Conservation (phyloP, 2,888 invertebrate species). For the Macrophya annulata region DNA sequence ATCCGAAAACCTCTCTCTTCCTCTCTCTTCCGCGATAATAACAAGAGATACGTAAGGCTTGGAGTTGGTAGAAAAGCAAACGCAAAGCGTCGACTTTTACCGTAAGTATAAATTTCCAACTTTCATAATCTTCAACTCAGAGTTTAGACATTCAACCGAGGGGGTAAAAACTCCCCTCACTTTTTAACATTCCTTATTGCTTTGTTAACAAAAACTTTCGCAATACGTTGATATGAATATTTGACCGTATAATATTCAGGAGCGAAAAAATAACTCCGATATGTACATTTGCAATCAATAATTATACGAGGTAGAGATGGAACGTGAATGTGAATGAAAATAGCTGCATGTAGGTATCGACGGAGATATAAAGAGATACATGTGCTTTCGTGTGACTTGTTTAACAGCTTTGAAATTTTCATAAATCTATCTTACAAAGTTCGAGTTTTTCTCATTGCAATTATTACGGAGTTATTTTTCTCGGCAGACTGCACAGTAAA, state of each 20-base stretch:
- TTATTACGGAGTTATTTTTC: not conserved
- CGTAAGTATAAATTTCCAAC: not conserved
- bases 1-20: not conserved
- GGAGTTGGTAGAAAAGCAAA: not conserved
- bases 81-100: not conserved
- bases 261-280: not conserved
- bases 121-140: not conserved
- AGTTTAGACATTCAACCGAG: not conserved
- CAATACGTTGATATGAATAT: not conserved
- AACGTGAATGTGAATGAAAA: constrained; percentile 21
- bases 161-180: not conserved
- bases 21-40: not conserved
- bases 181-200: not conserved
- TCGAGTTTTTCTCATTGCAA: not conserved
- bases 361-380: not conserved
- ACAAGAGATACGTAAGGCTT: not conserved
- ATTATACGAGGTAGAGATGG: not conserved
- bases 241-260: not conserved
- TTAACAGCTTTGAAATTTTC: not conserved
- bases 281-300: constrained; percentile 20
- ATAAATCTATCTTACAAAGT: not conserved
- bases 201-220: not conserved
- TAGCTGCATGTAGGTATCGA: not conserved
- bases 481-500: not conserved
- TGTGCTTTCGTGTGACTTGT: constrained; percentile 1